Conservation (phyloP, 2,113 vertebrate species). For the Sigmodon hispidus region DNA sequence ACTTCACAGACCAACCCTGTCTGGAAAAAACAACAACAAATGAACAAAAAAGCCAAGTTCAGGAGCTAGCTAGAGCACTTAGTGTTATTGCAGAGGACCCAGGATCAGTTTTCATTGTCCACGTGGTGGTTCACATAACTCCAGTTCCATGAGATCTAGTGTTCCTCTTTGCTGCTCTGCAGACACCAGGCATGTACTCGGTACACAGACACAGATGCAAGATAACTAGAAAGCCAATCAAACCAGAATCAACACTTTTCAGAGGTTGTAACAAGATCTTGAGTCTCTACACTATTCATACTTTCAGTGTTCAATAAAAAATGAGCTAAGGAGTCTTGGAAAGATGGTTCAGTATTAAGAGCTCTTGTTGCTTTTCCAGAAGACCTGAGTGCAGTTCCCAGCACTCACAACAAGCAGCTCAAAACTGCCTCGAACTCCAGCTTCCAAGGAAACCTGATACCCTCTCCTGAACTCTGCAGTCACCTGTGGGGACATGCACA, state of each 20-base stretch:
- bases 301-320: not conserved
- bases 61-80: not conserved
- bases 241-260: constrained; percentile 24
- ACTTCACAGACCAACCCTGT: not conserved
- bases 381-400: not conserved
- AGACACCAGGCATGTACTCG: not conserved
- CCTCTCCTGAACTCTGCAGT: not conserved
- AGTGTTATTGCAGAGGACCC: not conserved
- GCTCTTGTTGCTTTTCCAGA: not conserved
- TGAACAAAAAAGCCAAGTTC: not conserved
- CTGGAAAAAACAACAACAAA: not conserved
- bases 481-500: not conserved
- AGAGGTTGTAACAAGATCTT: constrained; percentile 8
- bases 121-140: not conserved
- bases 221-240: not conserved
- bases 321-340: not conserved
- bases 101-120: not conserved
- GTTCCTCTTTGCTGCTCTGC: not conserved
- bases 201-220: not conserved
- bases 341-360: not conserved
- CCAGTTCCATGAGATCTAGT: not conserved
- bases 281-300: not conserved
- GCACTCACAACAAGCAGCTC: not conserved
- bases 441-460: not conserved
- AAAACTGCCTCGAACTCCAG: not conserved